A percentile compares a stretch with the other conserved stretches of the same genome.
These are phyloP conservation scores for Brienomyrus longianalis DNA, from an alignment of 2,113 vertebrate species.

Conservation along the genomic window DNA sequence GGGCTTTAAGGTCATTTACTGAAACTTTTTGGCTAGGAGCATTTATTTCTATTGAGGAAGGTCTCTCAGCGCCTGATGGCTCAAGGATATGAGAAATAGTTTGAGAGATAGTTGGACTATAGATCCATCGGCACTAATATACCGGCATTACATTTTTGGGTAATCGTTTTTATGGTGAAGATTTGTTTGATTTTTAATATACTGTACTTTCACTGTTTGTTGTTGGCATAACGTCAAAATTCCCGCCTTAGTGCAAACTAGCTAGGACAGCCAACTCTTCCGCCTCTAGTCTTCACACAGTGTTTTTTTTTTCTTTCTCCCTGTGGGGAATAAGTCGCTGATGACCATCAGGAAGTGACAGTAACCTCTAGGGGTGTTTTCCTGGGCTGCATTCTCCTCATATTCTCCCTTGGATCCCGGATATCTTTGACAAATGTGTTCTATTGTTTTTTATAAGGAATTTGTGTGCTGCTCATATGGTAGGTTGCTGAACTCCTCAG, in stretches of 20 bases:
- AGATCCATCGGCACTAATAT: neutral
- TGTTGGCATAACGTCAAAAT: neutral
- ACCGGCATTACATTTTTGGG: neutral
- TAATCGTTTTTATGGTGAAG: neutral
- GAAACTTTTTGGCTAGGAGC: neutral
- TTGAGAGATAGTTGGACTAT: neutral
- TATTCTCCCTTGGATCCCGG: neutral
- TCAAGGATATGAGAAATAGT: neutral
- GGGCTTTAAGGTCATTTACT: neutral
- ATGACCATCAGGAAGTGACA: neutral
- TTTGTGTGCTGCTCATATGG: neutral
- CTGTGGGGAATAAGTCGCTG: neutral
- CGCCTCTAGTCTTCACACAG: neutral
- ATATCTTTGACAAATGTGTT: neutral
- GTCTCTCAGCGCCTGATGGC: neutral
- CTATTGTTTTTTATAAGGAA: neutral
- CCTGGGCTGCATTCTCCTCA: neutral
- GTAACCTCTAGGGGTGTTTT: neutral
- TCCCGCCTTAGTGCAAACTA: neutral
- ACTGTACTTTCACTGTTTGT: neutral
- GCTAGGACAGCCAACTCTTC: neutral
- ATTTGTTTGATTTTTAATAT: neutral
- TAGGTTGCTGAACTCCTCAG: neutral
- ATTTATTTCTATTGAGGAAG: neutral
- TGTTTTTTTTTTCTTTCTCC: neutral